These are phyloP conservation scores for Labeo rohita DNA, from an alignment of 2,113 vertebrate genomes.

Conservation along the genomic window DNA sequence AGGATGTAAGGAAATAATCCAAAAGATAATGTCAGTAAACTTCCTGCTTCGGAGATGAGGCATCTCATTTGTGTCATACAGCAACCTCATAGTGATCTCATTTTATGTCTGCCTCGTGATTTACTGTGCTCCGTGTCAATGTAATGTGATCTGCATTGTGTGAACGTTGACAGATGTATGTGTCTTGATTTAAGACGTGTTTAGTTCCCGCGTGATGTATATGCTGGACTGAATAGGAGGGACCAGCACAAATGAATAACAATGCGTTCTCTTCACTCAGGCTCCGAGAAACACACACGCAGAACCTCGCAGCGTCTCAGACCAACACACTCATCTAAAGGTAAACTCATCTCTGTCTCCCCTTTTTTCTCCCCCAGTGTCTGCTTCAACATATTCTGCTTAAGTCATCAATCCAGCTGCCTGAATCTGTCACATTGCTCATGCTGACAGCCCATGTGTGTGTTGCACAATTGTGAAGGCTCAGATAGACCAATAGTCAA, in stretches of 20 bases:
- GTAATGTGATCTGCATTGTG: constrained; percentile 35
- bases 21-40: constrained; percentile 2
- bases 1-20: not conserved
- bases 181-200: constrained; percentile 23
- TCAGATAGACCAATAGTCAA: not conserved
- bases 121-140: constrained; percentile 3
- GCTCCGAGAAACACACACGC: constrained; percentile 65
- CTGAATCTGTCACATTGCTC: constrained; percentile 41
- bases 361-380: constrained; percentile 1
- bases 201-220: constrained; percentile 30
- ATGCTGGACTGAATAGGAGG: not conserved
- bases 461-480: not conserved
- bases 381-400: constrained; percentile 46
- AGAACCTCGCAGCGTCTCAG: constrained; percentile 52
- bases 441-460: constrained; percentile 18
- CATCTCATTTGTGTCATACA: not conserved
- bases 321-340: constrained; percentile 64
- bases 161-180: constrained; percentile 22
- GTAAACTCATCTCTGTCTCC: constrained; percentile 62
- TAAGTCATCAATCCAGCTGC: constrained; percentile 46
- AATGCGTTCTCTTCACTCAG: constrained; percentile 57
- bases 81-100: not conserved
- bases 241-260: constrained; percentile 11
- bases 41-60: constrained; percentile 6
- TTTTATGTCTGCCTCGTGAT: not conserved